Conservation (phyloP, 1,140 invertebrate genomes). For the Diabrotica undecimpunctata region DNA sequence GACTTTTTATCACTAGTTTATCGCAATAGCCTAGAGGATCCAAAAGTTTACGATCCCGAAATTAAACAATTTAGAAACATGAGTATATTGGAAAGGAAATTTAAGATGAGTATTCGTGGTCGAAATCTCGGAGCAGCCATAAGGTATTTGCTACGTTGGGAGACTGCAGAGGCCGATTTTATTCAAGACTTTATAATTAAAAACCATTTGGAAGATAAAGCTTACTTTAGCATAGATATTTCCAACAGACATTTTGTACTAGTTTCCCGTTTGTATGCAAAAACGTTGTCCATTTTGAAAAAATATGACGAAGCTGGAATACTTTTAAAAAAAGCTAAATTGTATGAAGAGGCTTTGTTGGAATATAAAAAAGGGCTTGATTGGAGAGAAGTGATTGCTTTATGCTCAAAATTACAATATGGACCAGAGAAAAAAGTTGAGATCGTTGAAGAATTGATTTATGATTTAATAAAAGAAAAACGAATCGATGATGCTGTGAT, state of each 20-base stretch:
- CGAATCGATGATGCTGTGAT: slow-evolving; percentile 28
- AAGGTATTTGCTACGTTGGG: slow-evolving; percentile 25
- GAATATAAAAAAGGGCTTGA: slow-evolving; percentile 23
- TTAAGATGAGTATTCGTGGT: slow-evolving; percentile 23
- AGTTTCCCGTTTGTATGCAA: slow-evolving; percentile 25
- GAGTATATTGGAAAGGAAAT: slow-evolving; percentile 23
- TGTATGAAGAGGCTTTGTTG: slow-evolving; percentile 26
- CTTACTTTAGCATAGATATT: slow-evolving; percentile 22
- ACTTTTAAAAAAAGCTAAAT: slow-evolving; percentile 28
- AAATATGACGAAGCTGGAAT: slow-evolving; percentile 28
- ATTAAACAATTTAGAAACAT: slow-evolving; percentile 22
- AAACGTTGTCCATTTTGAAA: slow-evolving; percentile 19
- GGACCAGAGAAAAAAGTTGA: slow-evolving; percentile 6
- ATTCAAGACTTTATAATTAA: slow-evolving; percentile 27
- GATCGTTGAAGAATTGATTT: slow-evolving; percentile 21
- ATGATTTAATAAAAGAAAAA: slow-evolving; percentile 18
- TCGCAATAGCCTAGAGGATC: slow-evolving; percentile 28
- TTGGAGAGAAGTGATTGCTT: slow-evolving; percentile 27
- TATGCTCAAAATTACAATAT: slow-evolving; percentile 20
- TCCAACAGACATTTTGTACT: slow-evolving; percentile 19
- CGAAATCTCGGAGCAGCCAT: slow-evolving; percentile 26
- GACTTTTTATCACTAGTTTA: slow-evolving; percentile 30
- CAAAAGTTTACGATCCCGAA: slow-evolving; percentile 29
- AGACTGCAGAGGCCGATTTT: slow-evolving; percentile 7
- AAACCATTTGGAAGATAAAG: slow-evolving; percentile 26